These are phyloP conservation scores for Dryobotodes eremita DNA, from an alignment of 2,888 invertebrate genomes.

Conservation along the genomic window DNA sequence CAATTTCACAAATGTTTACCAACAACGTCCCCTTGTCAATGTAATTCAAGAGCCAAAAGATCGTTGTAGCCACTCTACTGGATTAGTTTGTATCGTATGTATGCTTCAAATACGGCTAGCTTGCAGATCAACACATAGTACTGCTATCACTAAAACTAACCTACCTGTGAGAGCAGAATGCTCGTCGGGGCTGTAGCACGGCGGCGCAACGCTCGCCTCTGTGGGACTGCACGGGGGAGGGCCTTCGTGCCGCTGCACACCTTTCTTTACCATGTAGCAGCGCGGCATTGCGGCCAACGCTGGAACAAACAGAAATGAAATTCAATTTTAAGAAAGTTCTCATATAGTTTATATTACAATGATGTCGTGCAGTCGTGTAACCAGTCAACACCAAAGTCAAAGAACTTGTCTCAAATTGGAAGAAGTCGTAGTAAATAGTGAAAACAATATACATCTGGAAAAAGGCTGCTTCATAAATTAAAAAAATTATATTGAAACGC, in stretches of 20 bases:
- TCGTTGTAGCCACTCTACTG: neutral
- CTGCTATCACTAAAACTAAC: neutral
- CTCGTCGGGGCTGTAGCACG: slow-evolving; percentile 90
- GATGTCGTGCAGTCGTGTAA: neutral
- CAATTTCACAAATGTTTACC: no score
- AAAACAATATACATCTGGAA: neutral
- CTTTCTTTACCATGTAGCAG: slow-evolving; percentile 94
- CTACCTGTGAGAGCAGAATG: slow-evolving; percentile 78
- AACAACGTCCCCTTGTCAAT: neutral
- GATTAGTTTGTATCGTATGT: neutral
- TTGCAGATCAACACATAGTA: slow-evolving; percentile 12
- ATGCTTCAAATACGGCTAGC: neutral
- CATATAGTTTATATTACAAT: neutral
- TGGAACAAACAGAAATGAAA: slow-evolving; percentile 56
- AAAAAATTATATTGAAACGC: neutral
- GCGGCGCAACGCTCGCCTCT: slow-evolving; percentile 91
- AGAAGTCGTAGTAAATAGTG: neutral
- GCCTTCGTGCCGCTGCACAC: slow-evolving; percentile 89
- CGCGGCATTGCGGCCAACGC: slow-evolving; percentile 92
- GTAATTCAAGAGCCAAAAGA: neutral
- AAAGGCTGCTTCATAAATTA: neutral
- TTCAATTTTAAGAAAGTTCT: neutral
- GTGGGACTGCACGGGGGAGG: slow-evolving; percentile 89
- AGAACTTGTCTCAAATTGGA: neutral
- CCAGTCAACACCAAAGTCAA: neutral